A percentile compares a stretch with the other conserved stretches of the same genome.
Evolutionary conservation across 2,888 invertebrate species (phyloP).

Genomic region (Limnephilus marmoratus): DNA sequence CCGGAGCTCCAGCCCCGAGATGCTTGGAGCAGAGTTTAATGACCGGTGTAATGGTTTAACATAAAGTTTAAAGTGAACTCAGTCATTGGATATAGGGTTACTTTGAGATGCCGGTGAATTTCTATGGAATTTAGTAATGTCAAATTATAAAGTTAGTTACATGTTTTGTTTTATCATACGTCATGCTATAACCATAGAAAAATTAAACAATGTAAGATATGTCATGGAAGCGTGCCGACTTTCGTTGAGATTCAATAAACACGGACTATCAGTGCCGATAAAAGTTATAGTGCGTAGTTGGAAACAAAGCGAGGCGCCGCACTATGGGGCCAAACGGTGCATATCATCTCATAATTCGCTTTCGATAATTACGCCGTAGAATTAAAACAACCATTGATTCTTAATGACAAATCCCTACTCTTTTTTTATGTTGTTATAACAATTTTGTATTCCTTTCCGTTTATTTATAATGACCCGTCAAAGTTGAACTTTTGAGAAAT

Average conservation of each 20-base stretch:
- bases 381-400: too few species aligned
- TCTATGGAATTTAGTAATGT: neutral
- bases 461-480: too few species aligned
- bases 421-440: too few species aligned
- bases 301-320: too few species aligned
- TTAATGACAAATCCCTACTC: too few species aligned
- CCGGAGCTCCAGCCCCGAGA: neutral
- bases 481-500: too few species aligned
- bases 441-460: too few species aligned
- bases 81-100: conserved; percentile 19
- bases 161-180: neutral
- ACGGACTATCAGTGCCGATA: too few species aligned
- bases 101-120: neutral
- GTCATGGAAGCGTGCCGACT: neutral
- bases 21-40: conserved; percentile 58
- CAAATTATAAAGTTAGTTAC: neutral
- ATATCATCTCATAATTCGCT: too few species aligned
- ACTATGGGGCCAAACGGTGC: too few species aligned
- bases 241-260: neutral
- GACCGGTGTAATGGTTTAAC: conserved; percentile 58
- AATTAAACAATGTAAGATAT: neutral
- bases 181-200: neutral
- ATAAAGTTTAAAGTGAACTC: conserved; percentile 54
- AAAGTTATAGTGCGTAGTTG: too few species aligned
- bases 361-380: too few species aligned